These are phyloP conservation scores for Sinocyclocheilus maitianheensis DNA, from an alignment of 2,113 vertebrate genomes.

Conservation along the genomic window DNA sequence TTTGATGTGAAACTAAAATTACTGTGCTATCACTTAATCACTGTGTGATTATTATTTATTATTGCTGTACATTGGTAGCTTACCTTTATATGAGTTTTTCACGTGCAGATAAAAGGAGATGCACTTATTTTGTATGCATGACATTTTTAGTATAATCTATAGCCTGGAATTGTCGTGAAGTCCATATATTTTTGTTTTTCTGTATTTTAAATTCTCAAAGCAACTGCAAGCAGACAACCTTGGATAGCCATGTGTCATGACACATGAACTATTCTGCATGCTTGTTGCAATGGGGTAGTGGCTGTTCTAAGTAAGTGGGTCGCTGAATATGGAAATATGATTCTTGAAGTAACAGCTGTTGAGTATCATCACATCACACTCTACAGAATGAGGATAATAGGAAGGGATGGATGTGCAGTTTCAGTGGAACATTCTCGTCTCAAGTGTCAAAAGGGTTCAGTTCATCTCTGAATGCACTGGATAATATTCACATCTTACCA, in stretches of 20 bases:
- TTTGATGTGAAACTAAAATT: background rate
- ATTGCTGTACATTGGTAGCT: background rate
- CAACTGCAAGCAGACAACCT: background rate
- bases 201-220: background rate
- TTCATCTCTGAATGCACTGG: background rate
- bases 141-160: background rate
- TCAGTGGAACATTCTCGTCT: background rate
- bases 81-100: no score
- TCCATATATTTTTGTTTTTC: background rate
- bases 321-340: conserved; percentile 34
- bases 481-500: background rate
- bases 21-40: background rate
- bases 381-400: background rate
- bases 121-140: background rate
- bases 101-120: background rate
- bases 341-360: conserved; percentile 26
- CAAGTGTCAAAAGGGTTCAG: background rate
- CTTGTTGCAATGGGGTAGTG: background rate
- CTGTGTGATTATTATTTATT: background rate
- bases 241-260: background rate
- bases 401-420: background rate
- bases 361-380: background rate
- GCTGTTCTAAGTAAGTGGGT: conserved; percentile 19
- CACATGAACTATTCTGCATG: background rate
- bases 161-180: background rate